These are phyloP conservation scores for Lasius fuliginosus DNA, from an alignment of 2,888 invertebrate species.

Conservation along the genomic window DNA sequence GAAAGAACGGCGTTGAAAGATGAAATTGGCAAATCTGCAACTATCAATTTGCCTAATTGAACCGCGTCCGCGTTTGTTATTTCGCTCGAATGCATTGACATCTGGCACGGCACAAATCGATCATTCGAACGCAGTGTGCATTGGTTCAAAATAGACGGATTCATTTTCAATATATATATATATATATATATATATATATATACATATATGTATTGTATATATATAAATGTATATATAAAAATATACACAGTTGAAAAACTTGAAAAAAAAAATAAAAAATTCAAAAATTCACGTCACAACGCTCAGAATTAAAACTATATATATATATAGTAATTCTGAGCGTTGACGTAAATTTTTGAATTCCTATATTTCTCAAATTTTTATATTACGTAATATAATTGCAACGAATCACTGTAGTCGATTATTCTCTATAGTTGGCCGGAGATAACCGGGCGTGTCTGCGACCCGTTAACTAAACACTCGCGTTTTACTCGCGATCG, in stretches of 20 bases:
- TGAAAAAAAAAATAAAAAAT: too few species aligned
- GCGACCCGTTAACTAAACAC: slow-evolving; percentile 33
- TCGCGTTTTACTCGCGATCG: slow-evolving; percentile 41
- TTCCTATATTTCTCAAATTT: background rate
- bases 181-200: too few species aligned
- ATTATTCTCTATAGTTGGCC: background rate
- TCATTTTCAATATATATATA: background rate
- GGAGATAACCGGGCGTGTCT: slow-evolving; percentile 17
- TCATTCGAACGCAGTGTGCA: background rate
- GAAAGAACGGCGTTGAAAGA: background rate
- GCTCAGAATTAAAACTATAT: too few species aligned
- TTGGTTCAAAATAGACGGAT: background rate
- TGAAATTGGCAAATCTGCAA: background rate
- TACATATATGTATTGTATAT: too few species aligned
- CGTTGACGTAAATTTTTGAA: background rate
- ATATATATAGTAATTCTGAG: too few species aligned
- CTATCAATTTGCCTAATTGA: slow-evolving; percentile 17
- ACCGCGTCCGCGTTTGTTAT: slow-evolving; percentile 7
- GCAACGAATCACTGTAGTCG: background rate
- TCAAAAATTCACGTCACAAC: too few species aligned
- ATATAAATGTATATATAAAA: background rate
- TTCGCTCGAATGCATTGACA: background rate
- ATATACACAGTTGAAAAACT: too few species aligned
- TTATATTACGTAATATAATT: background rate
- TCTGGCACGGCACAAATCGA: background rate